phyloP scores from a whole-genome alignment of 1,140 invertebrate genomes.

The Calephelis nemesis region DNA sequence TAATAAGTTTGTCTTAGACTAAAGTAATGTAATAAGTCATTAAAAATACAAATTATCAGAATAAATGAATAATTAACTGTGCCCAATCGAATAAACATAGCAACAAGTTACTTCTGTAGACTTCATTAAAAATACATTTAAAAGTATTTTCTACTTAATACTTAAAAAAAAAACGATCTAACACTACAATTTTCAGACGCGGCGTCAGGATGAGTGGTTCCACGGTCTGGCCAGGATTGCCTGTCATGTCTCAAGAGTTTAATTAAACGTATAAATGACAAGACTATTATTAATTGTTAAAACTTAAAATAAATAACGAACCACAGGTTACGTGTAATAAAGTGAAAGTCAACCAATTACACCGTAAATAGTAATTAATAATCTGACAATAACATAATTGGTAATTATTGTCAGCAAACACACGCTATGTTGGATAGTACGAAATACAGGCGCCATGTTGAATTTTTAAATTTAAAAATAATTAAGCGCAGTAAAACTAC shows the following conservation, averaged over 20 bases:
- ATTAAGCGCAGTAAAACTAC: too few species aligned
- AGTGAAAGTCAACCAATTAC: conserved; percentile 5
- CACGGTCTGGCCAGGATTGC: background rate
- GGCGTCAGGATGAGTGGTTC: too few species aligned
- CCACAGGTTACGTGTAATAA: conserved; percentile 13
- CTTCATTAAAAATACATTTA: too few species aligned
- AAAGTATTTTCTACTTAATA: too few species aligned
- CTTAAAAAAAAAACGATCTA: too few species aligned
- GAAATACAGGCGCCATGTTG: background rate
- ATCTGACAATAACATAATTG: conserved; percentile 6
- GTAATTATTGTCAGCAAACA: background rate
- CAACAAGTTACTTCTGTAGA: too few species aligned
- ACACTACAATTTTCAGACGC: too few species aligned
- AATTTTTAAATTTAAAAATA: background rate
- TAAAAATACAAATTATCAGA: too few species aligned
- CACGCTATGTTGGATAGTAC: conserved; percentile 3
- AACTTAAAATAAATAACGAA: conserved; percentile 7
- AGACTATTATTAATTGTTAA: conserved; percentile 8
- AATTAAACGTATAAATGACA: background rate
- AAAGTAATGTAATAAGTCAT: too few species aligned
- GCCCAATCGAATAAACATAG: too few species aligned
- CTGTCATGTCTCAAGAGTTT: background rate
- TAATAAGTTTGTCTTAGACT: too few species aligned
- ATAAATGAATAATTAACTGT: too few species aligned
- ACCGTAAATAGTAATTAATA: conserved; percentile 1